Evolutionary conservation across 53 echinoderm and acorn worm species (phyloP).

Genomic region (Echinometra lucunter): DNA sequence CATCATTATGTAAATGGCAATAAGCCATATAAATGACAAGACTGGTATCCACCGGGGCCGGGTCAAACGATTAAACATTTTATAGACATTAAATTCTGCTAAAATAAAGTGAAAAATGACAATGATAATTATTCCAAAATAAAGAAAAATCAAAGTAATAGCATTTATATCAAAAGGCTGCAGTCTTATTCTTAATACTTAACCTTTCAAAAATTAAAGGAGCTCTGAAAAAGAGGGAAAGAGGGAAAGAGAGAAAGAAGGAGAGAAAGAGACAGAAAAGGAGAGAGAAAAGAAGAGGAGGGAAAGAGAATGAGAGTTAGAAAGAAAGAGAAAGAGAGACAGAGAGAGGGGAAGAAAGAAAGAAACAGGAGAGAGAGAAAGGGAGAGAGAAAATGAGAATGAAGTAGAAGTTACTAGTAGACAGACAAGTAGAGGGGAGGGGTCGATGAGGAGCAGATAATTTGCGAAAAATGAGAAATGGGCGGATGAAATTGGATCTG

Average conservation of each 20-base stretch:
- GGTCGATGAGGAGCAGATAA: neutral
- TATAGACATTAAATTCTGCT: too few species aligned
- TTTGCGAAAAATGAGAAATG: neutral
- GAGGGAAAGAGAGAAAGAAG: neutral
- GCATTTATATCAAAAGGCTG: too few species aligned
- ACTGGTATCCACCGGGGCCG: too few species aligned
- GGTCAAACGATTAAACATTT: too few species aligned
- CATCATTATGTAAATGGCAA: too few species aligned
- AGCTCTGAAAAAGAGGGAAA: neutral
- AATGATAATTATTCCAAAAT: too few species aligned
- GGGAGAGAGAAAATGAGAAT: neutral
- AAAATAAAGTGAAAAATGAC: too few species aligned
- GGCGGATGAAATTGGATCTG: conserved; percentile 36
- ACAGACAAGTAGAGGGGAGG: neutral
- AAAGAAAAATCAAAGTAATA: too few species aligned
- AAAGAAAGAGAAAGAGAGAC: neutral
- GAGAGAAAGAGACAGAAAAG: neutral
- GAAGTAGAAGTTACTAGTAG: neutral
- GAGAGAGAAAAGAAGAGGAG: neutral
- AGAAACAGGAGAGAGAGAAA: conserved; percentile 1
- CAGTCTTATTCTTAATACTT: too few species aligned
- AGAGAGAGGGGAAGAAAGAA: neutral
- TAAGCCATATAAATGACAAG: too few species aligned
- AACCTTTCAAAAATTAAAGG: too few species aligned
- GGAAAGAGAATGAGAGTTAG: neutral